Conservation (phyloP, 2,797 vertebrate genomes). For the Crenichthys baileyi region DNA sequence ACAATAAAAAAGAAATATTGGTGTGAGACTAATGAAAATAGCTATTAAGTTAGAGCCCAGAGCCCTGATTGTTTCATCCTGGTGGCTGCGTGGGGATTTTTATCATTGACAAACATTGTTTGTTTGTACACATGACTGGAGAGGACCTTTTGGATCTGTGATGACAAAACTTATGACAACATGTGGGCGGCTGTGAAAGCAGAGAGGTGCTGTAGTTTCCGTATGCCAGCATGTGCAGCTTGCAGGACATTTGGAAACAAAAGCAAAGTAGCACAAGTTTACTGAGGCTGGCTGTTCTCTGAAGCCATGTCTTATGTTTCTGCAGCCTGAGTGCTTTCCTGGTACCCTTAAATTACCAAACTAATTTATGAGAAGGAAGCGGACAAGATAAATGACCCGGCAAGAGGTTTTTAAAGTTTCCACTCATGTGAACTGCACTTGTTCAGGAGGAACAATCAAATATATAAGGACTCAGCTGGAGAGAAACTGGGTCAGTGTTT, state of each 20-base stretch:
- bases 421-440: background rate
- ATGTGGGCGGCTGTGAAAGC: slow-evolving; percentile 6
- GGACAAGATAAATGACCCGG: background rate
- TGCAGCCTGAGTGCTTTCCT: accelerated
- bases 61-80: background rate
- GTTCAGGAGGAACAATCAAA: background rate
- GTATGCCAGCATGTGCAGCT: background rate
- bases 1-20: background rate
- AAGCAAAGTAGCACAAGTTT: background rate
- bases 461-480: background rate
- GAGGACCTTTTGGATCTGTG: background rate
- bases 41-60: background rate
- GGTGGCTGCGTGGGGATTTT: background rate
- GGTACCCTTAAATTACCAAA: background rate
- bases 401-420: background rate
- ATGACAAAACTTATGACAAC: background rate
- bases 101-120: background rate
- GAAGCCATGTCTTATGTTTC: background rate
- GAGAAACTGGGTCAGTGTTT: background rate
- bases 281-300: accelerated
- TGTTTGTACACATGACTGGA: background rate
- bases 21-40: background rate
- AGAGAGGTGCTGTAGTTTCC: slow-evolving; percentile 12
- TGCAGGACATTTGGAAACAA: background rate
- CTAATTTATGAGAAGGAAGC: background rate